Evolutionary conservation across 2,797 vertebrate genomes (phyloP).

Genomic region (Enteromius viviparus): DNA sequence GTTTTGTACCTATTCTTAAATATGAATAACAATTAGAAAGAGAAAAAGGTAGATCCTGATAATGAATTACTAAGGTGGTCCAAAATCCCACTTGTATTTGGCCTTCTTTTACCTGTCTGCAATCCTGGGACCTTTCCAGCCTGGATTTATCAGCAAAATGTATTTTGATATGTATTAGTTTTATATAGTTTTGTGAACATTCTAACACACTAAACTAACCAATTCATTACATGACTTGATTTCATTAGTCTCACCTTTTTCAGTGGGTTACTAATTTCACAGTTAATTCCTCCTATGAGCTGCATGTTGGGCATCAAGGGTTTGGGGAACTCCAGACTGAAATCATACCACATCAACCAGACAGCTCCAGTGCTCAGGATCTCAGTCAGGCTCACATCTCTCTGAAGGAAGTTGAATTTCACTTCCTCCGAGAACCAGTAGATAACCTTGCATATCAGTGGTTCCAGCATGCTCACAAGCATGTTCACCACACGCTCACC

Average conservation of each 20-base stretch:
- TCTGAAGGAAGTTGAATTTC: constrained; percentile 54
- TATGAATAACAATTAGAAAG: not conserved
- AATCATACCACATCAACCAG: constrained; percentile 59
- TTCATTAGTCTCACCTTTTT: constrained; percentile 66
- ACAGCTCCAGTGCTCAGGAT: constrained; percentile 48
- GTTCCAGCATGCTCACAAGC: constrained; percentile 63
- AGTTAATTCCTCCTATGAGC: constrained; percentile 72
- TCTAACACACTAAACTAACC: not conserved
- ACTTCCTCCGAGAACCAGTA: constrained; percentile 43
- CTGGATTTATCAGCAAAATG: not conserved
- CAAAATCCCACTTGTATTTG: not conserved
- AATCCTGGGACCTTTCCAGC: not conserved
- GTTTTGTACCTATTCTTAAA: not conserved
- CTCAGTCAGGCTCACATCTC: constrained; percentile 41
- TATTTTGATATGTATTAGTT: not conserved
- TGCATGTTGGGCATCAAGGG: constrained; percentile 76
- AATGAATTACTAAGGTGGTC: not conserved
- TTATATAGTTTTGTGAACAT: not conserved
- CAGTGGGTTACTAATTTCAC: constrained; percentile 60
- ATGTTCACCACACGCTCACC: constrained; percentile 76
- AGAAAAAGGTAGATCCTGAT: not conserved
- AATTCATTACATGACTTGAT: not conserved
- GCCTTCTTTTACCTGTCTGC: not conserved
- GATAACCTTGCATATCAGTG: constrained; percentile 59
- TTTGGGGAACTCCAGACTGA: constrained; percentile 54